Percentiles rank a stretch among this genome's conserved stretches.
Conservation (phyloP, 2,113 vertebrate species). For the Charina bottae region DNA sequence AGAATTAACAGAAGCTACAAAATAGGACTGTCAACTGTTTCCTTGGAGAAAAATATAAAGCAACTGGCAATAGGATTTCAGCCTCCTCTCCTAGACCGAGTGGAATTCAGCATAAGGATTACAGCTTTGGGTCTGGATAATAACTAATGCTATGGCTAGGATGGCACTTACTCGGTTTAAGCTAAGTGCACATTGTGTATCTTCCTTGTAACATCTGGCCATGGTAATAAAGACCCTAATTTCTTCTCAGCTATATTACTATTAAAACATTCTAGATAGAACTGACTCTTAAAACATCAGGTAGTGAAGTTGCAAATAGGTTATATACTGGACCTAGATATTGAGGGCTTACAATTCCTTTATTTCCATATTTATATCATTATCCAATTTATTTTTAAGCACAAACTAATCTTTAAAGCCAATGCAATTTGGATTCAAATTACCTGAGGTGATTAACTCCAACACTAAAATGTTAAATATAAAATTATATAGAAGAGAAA, state of each 20-base stretch:
- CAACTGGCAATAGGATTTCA: not conserved
- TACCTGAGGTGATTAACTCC: not conserved
- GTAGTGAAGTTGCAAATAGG: not conserved
- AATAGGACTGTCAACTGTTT: not conserved
- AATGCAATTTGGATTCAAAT: not conserved
- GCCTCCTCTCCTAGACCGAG: not conserved
- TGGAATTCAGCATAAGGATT: not conserved
- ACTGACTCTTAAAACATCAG: not conserved
- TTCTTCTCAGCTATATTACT: not conserved
- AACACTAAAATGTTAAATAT: not conserved
- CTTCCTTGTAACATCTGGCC: not conserved
- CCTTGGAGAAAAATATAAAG: not conserved
- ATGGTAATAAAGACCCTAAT: not conserved
- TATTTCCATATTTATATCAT: not conserved
- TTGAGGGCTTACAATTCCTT: too few species aligned
- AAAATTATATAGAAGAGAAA: not conserved
- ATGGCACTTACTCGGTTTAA: not conserved
- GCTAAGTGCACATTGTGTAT: not conserved
- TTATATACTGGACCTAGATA: not conserved
- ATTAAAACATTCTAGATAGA: not conserved
- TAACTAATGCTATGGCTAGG: not conserved
- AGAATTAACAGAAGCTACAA: not conserved
- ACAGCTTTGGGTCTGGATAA: not conserved
- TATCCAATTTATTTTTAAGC: not conserved
- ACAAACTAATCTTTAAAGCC: not conserved